Evolutionary conservation across 92 coral and sea anemone species (phyloP), one percentile per base, ranked within the genome.

Genomic region (Bergia puertoricense): DNA sequence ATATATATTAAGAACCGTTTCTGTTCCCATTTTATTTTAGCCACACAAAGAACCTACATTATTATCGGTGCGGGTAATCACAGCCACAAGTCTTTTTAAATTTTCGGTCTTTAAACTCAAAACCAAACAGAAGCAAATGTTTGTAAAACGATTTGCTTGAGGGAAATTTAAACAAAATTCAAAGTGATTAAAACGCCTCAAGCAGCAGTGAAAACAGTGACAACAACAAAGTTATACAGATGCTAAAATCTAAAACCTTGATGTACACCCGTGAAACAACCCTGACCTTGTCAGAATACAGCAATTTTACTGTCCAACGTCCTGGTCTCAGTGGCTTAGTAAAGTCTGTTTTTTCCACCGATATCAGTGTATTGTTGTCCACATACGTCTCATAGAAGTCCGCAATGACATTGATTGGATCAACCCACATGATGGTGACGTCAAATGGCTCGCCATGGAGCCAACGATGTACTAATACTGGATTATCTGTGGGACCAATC

Each of bases 251-350:
- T 41, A 30, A 46, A 23, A 13, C 51, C 51, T 0, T 62, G 69
- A 62, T 62, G 30, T 30, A 62, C 69, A 62, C 30, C 69, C 69
- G 23, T 62, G 69, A 62, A 62, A 22, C 69, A 51, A 30, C 51
- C 15, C 89, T 80, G 14, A 89, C 93, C 81, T 91, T 93, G 65
- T 83, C 93, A 4, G 98, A 77, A 82, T 91, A 97, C 20, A 97
- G 82, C 96, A 97, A 91, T 82, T 97, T 97, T 6, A 97, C 87
- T 8, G 94, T 92, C 99, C 99, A 97, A 66, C 88, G 91, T 41
- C 99, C 99, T 6, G 99, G 99, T 39, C 99, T 92, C 95, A 97
- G 88, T n/a, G 99, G 99, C 85, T 97, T 97, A 75, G 90, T 92
- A 91, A 95, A 97, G 4, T 93, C 91, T 7, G 99, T 98, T 67